phyloP scores from a whole-genome alignment of 1,140 invertebrate species.

The Cheumatopsyche charites region DNA sequence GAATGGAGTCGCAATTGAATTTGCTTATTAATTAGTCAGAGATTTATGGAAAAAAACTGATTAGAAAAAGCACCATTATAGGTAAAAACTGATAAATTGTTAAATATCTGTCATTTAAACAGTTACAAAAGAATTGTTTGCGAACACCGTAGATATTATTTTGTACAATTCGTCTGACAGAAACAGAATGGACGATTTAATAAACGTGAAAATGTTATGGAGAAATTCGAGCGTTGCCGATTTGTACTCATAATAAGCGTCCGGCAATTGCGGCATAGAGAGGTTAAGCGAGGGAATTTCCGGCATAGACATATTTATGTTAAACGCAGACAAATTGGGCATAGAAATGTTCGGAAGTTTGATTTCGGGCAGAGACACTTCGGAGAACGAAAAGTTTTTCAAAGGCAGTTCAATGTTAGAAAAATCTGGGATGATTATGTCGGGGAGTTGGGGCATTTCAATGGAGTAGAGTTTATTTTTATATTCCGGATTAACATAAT shows the following conservation, averaged over 20 bases:
- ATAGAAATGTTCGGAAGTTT: constrained; percentile 51
- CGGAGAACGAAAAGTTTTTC: constrained; percentile 33
- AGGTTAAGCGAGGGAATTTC: constrained; percentile 45
- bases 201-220: neutral
- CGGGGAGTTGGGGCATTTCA: constrained; percentile 54
- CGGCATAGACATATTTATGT: constrained; percentile 48
- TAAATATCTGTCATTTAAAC: neutral
- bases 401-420: constrained; percentile 26
- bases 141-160: neutral
- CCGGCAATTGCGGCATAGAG: constrained; percentile 52
- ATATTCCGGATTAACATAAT: constrained; percentile 51
- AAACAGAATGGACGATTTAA: neutral
- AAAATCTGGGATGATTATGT: constrained; percentile 54
- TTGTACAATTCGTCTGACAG: neutral
- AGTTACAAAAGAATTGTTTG: neutral
- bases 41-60: no score
- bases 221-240: constrained; percentile 55
- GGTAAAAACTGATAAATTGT: no score
- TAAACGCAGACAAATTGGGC: constrained; percentile 50
- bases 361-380: constrained; percentile 48
- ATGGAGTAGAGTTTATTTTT: constrained; percentile 52
- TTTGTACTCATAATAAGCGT: constrained; percentile 56
- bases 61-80: no score
- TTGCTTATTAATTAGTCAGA: no score
- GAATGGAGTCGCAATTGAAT: no score